phyloP scores from a whole-genome alignment of 2,888 invertebrate genomes.

The Acronicta psi region DNA sequence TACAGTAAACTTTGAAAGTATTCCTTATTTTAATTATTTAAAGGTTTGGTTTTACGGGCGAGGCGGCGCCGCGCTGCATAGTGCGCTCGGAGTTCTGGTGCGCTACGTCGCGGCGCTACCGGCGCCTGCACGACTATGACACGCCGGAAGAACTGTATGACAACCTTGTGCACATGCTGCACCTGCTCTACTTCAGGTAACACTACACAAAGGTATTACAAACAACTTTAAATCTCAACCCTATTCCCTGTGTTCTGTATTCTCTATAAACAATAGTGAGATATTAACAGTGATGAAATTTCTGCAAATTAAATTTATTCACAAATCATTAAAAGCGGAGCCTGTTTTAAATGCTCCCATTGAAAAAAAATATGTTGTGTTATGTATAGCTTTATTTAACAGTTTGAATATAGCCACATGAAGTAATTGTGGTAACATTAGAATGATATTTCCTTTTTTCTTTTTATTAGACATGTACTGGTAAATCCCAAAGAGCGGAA shows the following conservation, averaged over 20 bases:
- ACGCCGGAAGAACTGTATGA: constrained; percentile 93
- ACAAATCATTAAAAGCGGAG: no score
- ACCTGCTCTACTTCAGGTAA: constrained; percentile 96
- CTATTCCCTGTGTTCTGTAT: no score
- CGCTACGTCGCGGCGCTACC: constrained; percentile 88
- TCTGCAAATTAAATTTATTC: no score
- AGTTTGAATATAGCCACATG: no score
- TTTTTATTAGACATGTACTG: constrained; percentile 91
- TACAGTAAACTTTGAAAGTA: no score
- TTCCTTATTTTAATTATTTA: neutral
- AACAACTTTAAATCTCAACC: no score
- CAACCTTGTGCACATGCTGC: constrained; percentile 96
- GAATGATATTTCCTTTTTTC: constrained; percentile 30
- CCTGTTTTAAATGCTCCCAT: no score
- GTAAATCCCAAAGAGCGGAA: constrained; percentile 98
- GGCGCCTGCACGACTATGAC: constrained; percentile 91
- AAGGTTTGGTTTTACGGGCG: constrained; percentile 97
- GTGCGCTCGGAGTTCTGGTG: constrained; percentile 93
- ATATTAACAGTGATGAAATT: no score
- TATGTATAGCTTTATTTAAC: no score
- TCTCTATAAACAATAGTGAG: no score
- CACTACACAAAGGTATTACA: neutral
- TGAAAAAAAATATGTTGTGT: no score
- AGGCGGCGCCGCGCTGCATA: constrained; percentile 96
- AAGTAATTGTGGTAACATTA: no score